Percentiles rank a stretch among this genome's conserved stretches.
Evolutionary conservation across 2,113 vertebrate species (phyloP).

Genomic region (Ailuropoda melanoleuca): DNA sequence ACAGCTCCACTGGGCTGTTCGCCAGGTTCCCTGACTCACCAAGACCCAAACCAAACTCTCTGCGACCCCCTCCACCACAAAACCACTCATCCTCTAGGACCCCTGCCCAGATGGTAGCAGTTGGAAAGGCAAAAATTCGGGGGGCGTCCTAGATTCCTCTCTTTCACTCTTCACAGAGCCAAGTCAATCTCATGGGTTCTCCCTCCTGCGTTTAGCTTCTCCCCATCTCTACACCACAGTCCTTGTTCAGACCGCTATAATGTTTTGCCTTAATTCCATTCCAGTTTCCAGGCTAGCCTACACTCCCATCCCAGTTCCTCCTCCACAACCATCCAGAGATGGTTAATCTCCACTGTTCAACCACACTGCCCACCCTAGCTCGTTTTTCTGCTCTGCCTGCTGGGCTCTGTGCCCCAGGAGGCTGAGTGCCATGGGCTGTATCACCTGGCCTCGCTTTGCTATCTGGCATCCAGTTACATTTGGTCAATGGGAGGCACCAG

Average conservation of each 20-base stretch:
- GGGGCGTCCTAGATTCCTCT: neutral
- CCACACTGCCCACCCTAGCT: neutral
- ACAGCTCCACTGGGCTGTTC: neutral
- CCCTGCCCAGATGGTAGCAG: neutral
- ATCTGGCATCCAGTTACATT: neutral
- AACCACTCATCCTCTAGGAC: neutral
- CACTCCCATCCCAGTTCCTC: neutral
- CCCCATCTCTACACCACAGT: neutral
- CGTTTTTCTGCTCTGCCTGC: neutral
- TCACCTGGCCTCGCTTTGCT: neutral
- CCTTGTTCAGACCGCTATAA: neutral
- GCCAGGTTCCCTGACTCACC: neutral
- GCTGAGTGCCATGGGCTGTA: neutral
- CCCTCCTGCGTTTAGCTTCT: neutral
- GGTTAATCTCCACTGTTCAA: neutral
- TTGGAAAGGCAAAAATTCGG: neutral
- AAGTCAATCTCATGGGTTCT: neutral
- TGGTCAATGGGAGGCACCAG: neutral
- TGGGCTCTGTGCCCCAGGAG: neutral
- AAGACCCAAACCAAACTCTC: neutral
- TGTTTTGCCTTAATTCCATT: neutral
- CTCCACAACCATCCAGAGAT: neutral
- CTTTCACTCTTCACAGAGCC: neutral
- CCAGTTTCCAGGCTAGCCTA: neutral
- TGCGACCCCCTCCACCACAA: neutral